Evolutionary conservation across 2,113 vertebrate genomes (phyloP).

Genomic region (Leiothrix lutea): DNA sequence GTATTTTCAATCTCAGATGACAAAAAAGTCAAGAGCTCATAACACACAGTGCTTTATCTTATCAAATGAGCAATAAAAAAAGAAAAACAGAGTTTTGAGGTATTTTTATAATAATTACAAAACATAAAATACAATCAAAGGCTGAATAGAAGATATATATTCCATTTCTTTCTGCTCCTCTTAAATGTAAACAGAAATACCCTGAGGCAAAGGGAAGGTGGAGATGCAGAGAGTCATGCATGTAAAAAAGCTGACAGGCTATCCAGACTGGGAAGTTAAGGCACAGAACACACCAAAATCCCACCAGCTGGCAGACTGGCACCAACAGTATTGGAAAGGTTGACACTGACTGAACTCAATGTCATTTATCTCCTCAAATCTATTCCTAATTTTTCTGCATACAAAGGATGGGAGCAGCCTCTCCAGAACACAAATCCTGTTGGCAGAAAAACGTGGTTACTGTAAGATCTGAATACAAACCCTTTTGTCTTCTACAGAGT

Average conservation of each 20-base stretch:
- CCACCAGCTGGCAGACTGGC: background rate
- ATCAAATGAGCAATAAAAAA: background rate
- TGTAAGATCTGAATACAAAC: background rate
- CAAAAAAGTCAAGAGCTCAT: background rate
- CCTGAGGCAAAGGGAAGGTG: background rate
- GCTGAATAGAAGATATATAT: background rate
- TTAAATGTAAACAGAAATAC: background rate
- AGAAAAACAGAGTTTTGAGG: background rate
- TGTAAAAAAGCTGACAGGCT: background rate
- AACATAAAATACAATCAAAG: slow-evolving; percentile 4
- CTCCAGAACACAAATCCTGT: background rate
- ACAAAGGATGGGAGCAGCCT: background rate
- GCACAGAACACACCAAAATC: background rate
- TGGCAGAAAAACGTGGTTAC: background rate
- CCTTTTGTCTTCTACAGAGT: background rate
- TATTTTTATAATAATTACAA: slow-evolving; percentile 29
- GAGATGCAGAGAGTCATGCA: background rate
- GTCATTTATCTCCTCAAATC: background rate
- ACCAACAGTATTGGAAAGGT: background rate
- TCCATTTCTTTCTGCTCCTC: background rate
- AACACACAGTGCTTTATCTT: background rate
- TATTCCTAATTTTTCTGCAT: background rate
- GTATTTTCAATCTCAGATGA: slow-evolving; percentile 41
- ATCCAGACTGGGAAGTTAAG: background rate
- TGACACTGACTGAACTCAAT: background rate